These are phyloP conservation scores for Sapayoa aenigma DNA, from an alignment of 2,113 vertebrate genomes.

Conservation along the genomic window DNA sequence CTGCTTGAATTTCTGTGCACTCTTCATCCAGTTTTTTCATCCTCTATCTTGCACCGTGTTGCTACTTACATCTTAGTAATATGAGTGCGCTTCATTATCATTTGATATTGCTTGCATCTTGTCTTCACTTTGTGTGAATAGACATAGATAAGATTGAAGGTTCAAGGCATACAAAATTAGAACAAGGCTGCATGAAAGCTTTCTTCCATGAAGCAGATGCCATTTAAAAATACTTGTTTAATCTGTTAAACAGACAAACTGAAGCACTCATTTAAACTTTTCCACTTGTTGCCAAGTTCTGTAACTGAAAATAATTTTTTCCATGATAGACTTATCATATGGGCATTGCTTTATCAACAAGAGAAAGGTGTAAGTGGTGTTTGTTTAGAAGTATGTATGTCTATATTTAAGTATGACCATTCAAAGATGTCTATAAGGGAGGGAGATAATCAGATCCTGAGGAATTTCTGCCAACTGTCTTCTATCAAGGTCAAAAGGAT, in stretches of 20 bases:
- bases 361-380: neutral
- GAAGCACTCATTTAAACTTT: neutral
- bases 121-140: neutral
- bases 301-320: neutral
- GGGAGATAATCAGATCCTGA: neutral
- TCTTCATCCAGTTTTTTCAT: neutral
- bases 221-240: neutral
- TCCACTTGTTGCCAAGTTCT: neutral
- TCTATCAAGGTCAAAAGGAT: neutral
- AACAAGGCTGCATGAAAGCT: neutral
- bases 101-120: neutral
- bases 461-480: conserved; percentile 21
- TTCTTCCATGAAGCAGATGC: neutral
- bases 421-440: neutral
- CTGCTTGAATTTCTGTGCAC: neutral
- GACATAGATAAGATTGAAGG: neutral
- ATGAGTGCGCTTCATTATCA: neutral
- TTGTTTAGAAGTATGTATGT: neutral
- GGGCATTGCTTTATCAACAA: neutral
- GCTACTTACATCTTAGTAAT: neutral
- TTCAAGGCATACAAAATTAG: neutral
- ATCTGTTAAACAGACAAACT: neutral
- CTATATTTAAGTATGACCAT: conserved; percentile 24
- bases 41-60: neutral
- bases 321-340: neutral